phyloP scores from a whole-genome alignment of 1,140 invertebrate genomes.

The Calycopis cecrops region DNA sequence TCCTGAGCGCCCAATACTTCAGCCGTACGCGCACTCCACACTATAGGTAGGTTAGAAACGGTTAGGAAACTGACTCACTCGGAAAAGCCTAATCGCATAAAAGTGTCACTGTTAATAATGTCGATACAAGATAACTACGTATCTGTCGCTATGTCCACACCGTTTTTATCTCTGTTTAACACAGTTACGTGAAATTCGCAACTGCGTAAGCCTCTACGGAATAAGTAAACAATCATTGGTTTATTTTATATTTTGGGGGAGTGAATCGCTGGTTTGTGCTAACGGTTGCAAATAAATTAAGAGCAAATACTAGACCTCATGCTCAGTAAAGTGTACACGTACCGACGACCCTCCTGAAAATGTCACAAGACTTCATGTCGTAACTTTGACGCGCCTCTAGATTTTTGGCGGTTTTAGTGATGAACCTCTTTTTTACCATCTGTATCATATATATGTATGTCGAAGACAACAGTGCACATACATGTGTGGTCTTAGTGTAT shows the following conservation, averaged over 20 bases:
- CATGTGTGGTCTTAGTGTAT: too few relatives aligned
- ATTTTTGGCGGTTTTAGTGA: too few relatives aligned
- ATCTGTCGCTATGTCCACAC: not conserved
- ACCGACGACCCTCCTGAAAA: not conserved
- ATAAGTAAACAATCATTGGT: not conserved
- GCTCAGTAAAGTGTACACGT: not conserved
- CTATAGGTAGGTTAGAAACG: constrained; percentile 55
- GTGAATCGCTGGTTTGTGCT: not conserved
- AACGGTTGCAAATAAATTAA: not conserved
- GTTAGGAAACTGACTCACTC: constrained; percentile 51
- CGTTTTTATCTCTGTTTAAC: constrained; percentile 6
- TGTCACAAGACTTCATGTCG: not conserved
- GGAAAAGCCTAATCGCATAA: constrained; percentile 29
- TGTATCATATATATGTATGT: too few relatives aligned
- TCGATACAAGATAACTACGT: not conserved
- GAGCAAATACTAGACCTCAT: too few relatives aligned
- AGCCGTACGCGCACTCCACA: constrained; percentile 54
- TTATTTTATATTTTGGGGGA: not conserved
- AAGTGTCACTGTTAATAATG: constrained; percentile 10
- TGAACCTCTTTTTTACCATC: too few relatives aligned
- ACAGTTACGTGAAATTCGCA: not conserved
- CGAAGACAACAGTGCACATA: too few relatives aligned
- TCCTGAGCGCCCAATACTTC: constrained; percentile 48
- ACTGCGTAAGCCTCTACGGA: constrained; percentile 1
- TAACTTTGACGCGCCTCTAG: too few relatives aligned